Evolutionary conservation across 2,888 invertebrate genomes (phyloP), one percentile per base, ranked within the genome.

Genomic region (Drosophila peninsularis): DNA sequence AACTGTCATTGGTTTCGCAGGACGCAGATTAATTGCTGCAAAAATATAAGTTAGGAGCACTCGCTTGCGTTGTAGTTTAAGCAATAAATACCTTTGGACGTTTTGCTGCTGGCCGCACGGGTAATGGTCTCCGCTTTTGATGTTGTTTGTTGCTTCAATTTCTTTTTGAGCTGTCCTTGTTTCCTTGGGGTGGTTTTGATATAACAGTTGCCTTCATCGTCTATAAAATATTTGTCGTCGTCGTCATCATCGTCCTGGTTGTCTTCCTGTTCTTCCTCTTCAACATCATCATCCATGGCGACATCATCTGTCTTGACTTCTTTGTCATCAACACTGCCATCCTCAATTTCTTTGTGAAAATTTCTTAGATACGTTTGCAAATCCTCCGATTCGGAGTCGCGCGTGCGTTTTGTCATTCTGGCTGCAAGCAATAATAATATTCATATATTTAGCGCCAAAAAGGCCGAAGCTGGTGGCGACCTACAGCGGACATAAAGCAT

Each of bases 291-390:
- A 10, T 44, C 37, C 10, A 52, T 60, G 96, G 93, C 93, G 1
- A 93, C 49, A 11, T 39, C 45, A 17, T 62, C 63, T 49, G 64
- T 54, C 30, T 71, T 68, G 17, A 62, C 50, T 19, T 75, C 68
- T 24, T 73, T 77, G 14, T 62, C 74, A 11, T 78, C 80, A 5
- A 60, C 61, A 27, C 24, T 71, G 63, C 93, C 93, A 30, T 94
- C 94, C 80, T 95, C 95, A 75, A 96, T 96, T 92, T 97, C 96
- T 89, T 96, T 96, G 85, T 97, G 96, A 90, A 97, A 96, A 19
- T 96, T 95, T 68, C 96, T 96, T 75, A 97, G 93, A 89, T 97
- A 97, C 49, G 95, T 95, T 89, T 97, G 96, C 76, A 97, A 95
- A 84, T 93, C 93, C 45, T 91, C 91, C 0, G 78, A 56, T 37